A percentile compares a stretch with the other conserved stretches of the same genome.
Conservation (phyloP, 2,797 vertebrate genomes). For the Clarias pachynema region DNA sequence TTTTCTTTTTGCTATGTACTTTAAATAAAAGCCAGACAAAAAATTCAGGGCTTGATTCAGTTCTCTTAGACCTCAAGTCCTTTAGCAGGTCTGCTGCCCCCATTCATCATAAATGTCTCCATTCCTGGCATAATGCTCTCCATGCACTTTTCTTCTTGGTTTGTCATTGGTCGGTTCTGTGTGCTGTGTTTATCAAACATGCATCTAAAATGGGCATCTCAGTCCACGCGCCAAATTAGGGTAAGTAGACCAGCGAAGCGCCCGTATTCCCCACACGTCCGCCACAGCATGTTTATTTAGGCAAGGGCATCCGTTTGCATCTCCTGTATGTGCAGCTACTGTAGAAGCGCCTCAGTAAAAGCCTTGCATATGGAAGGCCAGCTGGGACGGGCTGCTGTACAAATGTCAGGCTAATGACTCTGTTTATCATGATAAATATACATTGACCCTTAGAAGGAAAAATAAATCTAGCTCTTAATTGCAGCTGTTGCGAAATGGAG, state of each 20-base stretch:
- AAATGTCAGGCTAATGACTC: conserved; percentile 62
- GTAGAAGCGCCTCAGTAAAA: conserved; percentile 41
- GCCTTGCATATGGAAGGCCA: conserved; percentile 61
- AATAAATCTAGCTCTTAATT: conserved; percentile 15
- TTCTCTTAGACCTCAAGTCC: conserved; percentile 44
- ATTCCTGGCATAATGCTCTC: conserved; percentile 63
- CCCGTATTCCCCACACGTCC: conserved; percentile 56
- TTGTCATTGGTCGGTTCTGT: conserved; percentile 78
- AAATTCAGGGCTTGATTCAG: conserved; percentile 43
- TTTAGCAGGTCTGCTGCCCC: conserved; percentile 38
- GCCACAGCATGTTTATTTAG: conserved; percentile 64
- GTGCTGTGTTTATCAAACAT: conserved; percentile 82
- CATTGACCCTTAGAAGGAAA: conserved; percentile 45
- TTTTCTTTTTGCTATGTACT: not conserved
- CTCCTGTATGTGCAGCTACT: conserved; percentile 44
- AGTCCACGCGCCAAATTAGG: conserved; percentile 83
- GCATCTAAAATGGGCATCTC: conserved; percentile 75
- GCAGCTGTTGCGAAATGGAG: not conserved
- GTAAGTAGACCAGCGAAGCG: conserved; percentile 74
- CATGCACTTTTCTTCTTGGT: conserved; percentile 66
- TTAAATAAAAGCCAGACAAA: conserved; percentile 32
- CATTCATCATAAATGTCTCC: conserved; percentile 53
- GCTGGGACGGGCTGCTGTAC: conserved; percentile 56
- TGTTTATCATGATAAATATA: conserved; percentile 59
- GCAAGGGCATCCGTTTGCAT: conserved; percentile 60